Evolutionary conservation across 1,140 invertebrate species (phyloP).

Genomic region (Antheraea pernyi): DNA sequence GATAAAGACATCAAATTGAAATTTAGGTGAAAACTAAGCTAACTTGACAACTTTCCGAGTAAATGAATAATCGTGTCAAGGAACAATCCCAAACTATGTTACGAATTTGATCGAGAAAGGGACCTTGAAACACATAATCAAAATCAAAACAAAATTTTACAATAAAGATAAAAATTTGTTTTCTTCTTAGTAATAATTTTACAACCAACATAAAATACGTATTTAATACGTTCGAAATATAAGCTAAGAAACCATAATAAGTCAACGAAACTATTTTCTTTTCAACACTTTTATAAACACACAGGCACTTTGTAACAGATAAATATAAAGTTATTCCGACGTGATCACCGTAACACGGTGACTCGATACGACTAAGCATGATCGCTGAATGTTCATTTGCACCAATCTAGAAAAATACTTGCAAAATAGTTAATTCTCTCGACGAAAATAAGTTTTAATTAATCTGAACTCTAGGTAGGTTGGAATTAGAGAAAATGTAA

Average conservation of each 20-base stretch:
- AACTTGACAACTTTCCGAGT: neutral
- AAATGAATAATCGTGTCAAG: neutral
- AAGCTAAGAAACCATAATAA: neutral
- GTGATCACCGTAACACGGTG: neutral
- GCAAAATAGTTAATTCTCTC: neutral
- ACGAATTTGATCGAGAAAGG: neutral
- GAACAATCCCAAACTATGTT: neutral
- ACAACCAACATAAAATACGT: neutral
- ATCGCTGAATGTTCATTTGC: conserved; percentile 21
- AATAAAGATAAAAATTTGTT: neutral
- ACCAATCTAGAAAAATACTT: conserved; percentile 15
- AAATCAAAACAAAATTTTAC: neutral
- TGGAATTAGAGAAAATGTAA: conserved; percentile 12
- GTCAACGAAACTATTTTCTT: no score
- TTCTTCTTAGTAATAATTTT: neutral
- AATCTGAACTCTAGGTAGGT: conserved; percentile 20
- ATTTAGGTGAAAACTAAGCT: neutral
- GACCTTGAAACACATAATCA: neutral
- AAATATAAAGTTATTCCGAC: neutral
- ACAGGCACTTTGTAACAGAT: neutral
- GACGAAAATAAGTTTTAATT: conserved; percentile 6
- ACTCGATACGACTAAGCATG: conserved; percentile 18
- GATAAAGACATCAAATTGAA: neutral
- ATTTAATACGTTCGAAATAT: neutral
- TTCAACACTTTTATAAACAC: neutral